Conservation (phyloP, 2,888 invertebrate species). For the Mactromeris polynyma region DNA sequence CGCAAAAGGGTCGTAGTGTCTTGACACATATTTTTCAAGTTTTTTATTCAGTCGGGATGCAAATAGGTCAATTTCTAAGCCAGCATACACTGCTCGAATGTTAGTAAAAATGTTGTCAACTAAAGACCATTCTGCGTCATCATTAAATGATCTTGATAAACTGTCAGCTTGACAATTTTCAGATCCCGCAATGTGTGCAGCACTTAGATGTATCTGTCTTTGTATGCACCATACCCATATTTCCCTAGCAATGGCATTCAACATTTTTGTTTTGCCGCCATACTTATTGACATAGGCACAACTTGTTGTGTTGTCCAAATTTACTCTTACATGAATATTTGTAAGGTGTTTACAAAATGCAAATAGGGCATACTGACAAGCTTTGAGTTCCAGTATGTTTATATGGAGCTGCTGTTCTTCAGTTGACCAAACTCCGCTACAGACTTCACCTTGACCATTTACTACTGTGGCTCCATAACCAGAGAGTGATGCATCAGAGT, state of each 20-base stretch:
- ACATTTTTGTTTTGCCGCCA: conserved; percentile 19
- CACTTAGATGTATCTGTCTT: conserved; percentile 37
- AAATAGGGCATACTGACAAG: background rate
- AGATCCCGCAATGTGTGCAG: conserved; percentile 54
- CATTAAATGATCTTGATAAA: conserved; percentile 49
- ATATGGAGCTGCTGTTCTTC: background rate
- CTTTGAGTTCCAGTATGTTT: background rate
- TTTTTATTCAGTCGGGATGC: conserved; percentile 58
- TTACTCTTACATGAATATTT: conserved; percentile 30
- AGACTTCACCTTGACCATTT: background rate
- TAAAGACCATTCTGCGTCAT: conserved; percentile 62
- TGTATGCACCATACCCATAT: conserved; percentile 32
- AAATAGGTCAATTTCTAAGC: conserved; percentile 45
- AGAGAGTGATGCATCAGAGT: background rate
- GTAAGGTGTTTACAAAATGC: background rate
- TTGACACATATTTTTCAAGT: conserved; percentile 45
- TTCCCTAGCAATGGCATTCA: background rate
- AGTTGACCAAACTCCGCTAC: background rate
- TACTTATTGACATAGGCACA: conserved; percentile 48
- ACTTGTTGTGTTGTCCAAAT: conserved; percentile 47
- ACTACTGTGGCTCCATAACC: background rate
- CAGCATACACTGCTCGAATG: background rate
- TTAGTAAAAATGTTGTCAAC: conserved; percentile 10
- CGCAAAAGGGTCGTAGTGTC: conserved; percentile 52
- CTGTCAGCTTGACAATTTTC: conserved; percentile 50